These are phyloP conservation scores for Callosobruchus maculatus DNA, from an alignment of 2,888 invertebrate genomes.

Conservation along the genomic window DNA sequence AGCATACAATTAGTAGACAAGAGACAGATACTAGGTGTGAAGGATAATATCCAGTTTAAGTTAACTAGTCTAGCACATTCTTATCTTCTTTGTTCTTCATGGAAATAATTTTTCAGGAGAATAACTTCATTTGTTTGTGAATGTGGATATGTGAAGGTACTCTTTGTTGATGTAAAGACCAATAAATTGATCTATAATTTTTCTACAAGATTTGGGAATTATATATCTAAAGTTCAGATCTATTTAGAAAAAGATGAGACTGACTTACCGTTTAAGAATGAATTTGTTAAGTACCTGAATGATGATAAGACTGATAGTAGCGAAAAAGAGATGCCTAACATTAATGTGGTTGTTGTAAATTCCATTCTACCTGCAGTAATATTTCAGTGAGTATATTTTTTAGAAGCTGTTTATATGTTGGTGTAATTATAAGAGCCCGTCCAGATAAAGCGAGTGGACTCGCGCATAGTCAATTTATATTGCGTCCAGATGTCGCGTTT, in stretches of 20 bases:
- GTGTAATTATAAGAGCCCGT: too few relatives aligned
- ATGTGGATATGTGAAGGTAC: slow-evolving; percentile 57
- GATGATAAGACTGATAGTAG: background rate
- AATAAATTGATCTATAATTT: slow-evolving; percentile 52
- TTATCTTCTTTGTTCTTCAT: too few relatives aligned
- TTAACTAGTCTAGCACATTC: too few relatives aligned
- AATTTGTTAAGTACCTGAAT: slow-evolving; percentile 1
- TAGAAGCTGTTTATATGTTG: too few relatives aligned
- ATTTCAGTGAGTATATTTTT: slow-evolving; percentile 54
- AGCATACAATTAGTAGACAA: too few relatives aligned
- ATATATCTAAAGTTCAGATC: slow-evolving; percentile 55
- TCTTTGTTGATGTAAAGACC: slow-evolving; percentile 50
- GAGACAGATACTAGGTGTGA: too few relatives aligned
- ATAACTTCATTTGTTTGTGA: slow-evolving; percentile 59
- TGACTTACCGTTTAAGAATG: background rate
- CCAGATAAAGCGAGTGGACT: too few relatives aligned
- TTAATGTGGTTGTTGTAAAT: slow-evolving; percentile 58
- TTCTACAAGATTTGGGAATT: slow-evolving; percentile 54
- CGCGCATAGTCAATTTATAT: too few relatives aligned
- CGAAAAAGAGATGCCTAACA: slow-evolving; percentile 8
- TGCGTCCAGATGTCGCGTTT: too few relatives aligned
- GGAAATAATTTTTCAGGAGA: slow-evolving; percentile 45
- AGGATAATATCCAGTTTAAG: too few relatives aligned
- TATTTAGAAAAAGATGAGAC: slow-evolving; percentile 36
- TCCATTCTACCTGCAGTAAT: slow-evolving; percentile 56